These are phyloP conservation scores for Troides helena DNA, from an alignment of 2,888 invertebrate genomes.

Conservation along the genomic window DNA sequence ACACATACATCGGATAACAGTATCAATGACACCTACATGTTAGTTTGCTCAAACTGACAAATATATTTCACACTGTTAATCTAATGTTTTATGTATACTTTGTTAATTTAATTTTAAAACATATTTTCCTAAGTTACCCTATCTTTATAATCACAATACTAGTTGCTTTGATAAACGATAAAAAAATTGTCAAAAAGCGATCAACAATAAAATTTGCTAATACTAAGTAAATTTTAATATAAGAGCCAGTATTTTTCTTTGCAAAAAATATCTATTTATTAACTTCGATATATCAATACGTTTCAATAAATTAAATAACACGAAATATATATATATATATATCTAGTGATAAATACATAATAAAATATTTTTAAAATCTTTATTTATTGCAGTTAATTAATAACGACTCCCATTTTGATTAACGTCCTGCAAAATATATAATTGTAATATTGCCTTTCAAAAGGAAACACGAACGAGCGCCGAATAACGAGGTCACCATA, in stretches of 20 bases:
- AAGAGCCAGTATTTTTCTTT: too few species aligned
- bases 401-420: neutral
- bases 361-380: neutral
- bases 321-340: too few species aligned
- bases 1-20: neutral
- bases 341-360: too few species aligned
- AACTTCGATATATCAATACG: neutral
- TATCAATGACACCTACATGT: neutral
- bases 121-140: too few species aligned
- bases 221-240: too few species aligned
- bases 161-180: neutral
- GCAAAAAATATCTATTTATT: too few species aligned
- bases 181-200: neutral
- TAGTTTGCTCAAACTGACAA: neutral
- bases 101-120: too few species aligned
- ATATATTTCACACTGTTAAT: neutral
- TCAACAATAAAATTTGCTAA: too few species aligned
- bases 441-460: conserved; percentile 46
- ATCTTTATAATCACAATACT: neutral
- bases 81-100: neutral
- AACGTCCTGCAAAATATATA: conserved; percentile 8
- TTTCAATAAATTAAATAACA: too few species aligned
- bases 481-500: conserved; percentile 61
- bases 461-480: conserved; percentile 51
- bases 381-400: neutral